Evolutionary conservation across 1,140 invertebrate genomes (phyloP), one percentile per base, ranked within the genome.

Genomic region (Latrodectus geometricus): DNA sequence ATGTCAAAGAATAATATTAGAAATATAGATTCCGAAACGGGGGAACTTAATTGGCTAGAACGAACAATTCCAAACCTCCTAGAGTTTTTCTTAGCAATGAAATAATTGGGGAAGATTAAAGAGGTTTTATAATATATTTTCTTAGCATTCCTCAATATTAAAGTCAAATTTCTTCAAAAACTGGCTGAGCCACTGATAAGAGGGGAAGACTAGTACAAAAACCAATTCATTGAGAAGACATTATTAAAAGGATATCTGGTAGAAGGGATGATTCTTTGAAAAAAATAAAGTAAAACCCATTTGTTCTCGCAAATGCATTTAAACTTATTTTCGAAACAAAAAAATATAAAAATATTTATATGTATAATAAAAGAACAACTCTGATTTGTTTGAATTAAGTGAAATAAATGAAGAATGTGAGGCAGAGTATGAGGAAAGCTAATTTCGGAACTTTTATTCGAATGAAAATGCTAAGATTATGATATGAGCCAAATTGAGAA

Each of bases 41-140:
- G 35, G 52, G 23, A 20, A 49, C 70, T 83, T 83, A 83, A 83
- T 83, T 83, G 80, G 80, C 70, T 83, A 73, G 69, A 74, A 83
- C 69, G 70, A 54, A 35, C 49, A 14, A 56, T 83, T 68, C 70
- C 12, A 35, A 65, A 73, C 61, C 49, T 20, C 0, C 35, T 12
- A 23, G 49, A 49, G 74, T 81, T 81, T 56, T 50, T 65, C 52
- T 73, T 54, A 73, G 61, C 75, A 84, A 84, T 84, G 82, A 84
- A 84, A 73, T 84, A 84, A 84, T 84, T 84, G 82, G 82, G 72
- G 68, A 75, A 84, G 82, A 84, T 84, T 84, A 74, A 83, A 84
- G 82, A 76, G 72, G 56, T 84, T 84, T 76, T 73, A 84, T 84
- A 76, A 75, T 75, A 76, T 84, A 84, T 75, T 84, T 84, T 52